A percentile compares a stretch with the other conserved stretches of the same genome.
Evolutionary conservation across 2,797 vertebrate species (phyloP).

Genomic region (Lacerta agilis): DNA sequence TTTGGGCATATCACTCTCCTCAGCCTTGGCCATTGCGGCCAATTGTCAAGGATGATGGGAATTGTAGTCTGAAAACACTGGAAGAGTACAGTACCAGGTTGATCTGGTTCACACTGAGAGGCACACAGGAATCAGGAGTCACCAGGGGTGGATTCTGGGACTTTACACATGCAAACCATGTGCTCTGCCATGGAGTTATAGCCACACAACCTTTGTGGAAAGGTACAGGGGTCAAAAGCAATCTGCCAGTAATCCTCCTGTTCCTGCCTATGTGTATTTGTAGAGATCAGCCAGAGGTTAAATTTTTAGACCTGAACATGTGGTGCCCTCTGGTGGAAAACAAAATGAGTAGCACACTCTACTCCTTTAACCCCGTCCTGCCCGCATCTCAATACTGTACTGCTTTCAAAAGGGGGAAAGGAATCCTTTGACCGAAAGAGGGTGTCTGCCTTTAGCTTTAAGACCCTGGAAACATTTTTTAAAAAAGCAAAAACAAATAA

Average conservation of each 20-base stretch:
- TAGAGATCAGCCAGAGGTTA: background rate
- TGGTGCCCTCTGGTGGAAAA: slow-evolving; percentile 21
- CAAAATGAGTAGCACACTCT: background rate
- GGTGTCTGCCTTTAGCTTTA: too few relatives aligned
- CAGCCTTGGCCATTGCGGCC: too few relatives aligned
- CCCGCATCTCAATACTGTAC: background rate
- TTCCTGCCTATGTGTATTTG: background rate
- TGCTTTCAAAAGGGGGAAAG: background rate
- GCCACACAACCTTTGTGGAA: background rate
- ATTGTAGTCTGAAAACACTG: background rate
- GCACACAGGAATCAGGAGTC: background rate
- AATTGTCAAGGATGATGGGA: background rate
- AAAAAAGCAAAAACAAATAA: too few relatives aligned
- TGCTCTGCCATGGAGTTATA: too few relatives aligned
- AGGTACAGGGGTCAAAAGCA: background rate
- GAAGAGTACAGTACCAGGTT: background rate
- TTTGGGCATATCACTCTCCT: background rate
- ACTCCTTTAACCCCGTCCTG: too few relatives aligned
- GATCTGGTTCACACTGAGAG: background rate
- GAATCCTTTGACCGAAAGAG: background rate
- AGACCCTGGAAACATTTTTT: background rate
- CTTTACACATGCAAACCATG: background rate
- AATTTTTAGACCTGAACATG: background rate
- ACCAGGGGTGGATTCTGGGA: background rate
- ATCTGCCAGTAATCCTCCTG: background rate